Base-by-base conservation (phyloP, 2,888 invertebrate genomes). In the Dascillus cervinus region DNA sequence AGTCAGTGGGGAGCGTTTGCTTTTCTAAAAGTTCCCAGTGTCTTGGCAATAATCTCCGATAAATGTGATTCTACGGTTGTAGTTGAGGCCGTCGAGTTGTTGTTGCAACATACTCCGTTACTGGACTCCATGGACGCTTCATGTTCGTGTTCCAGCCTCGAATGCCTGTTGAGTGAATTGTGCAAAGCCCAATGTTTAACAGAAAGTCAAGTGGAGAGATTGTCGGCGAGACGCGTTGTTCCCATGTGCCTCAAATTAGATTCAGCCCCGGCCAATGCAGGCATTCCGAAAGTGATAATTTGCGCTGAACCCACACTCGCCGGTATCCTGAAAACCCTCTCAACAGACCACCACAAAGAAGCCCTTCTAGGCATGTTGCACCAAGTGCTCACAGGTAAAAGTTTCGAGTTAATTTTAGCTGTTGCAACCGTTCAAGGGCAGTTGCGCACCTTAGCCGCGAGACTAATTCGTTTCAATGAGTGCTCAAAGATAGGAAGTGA, bases 1-100 rank as follows among this genome's bases (percentile, higher is more conserved):
- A 82, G 90, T 3, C 78, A 90, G 51, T 94, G 94, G 91, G 89
- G 90, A 8, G 91, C 94, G 5, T 92, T 94, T 57, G 87, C 88
- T 1, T 94, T 92, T 56, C 72, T 95, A 4, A 94, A 94, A 70
- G 78, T 94, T 28, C 89, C 90, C 1, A 79, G 82, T 52, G 78
- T 89, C 25, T 71, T 91, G 24, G 77, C 53, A 19, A 55, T 59
- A 39, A 36, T 61, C 22, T 49, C 55, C 1, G 55, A 52, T 29
- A 49, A 50, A 31, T 39, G 37, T 8, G 59, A 59, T 22, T 47
- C 43, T 13, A 32, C 43, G 11, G 55, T 46, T 39, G 73, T 94
- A 14, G 76, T 86, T 9, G 81, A 82, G 55, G 88, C 90, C 0
- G 76, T 94, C 53, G 88, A 91, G 55, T 71, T 85, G 46, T 67